These are phyloP conservation scores for Abscondita cerata DNA, from an alignment of 2,888 invertebrate genomes.

Conservation along the genomic window DNA sequence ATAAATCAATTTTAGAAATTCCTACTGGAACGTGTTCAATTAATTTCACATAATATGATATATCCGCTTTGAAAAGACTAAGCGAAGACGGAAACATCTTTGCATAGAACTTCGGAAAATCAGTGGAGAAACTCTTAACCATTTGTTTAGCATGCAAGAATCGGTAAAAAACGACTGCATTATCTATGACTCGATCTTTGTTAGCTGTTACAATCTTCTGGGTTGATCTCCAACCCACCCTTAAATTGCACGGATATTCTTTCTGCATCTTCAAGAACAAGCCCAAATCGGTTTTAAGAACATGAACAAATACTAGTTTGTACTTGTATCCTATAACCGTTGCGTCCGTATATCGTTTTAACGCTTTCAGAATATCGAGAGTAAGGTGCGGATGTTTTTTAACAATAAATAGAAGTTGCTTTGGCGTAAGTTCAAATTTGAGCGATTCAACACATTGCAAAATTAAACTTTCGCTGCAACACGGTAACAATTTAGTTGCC, in stretches of 20 bases:
- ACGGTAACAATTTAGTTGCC: conserved; percentile 17
- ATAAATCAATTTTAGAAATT: conserved; percentile 10
- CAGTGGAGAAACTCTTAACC: conserved; percentile 13
- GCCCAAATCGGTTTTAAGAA: not conserved
- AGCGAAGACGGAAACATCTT: conserved; percentile 16
- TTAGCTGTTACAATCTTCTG: conserved; percentile 20
- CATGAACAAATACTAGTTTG: conserved; percentile 9
- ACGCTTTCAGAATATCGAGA: not conserved
- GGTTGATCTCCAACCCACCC: conserved; percentile 27
- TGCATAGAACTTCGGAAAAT: conserved; percentile 22
- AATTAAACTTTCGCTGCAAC: conserved; percentile 14
- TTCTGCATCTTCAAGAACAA: conserved; percentile 12
- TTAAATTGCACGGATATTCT: not conserved
- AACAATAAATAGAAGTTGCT: conserved; percentile 16
- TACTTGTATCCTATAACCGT: not conserved
- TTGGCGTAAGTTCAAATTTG: conserved; percentile 7
- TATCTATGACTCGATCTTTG: conserved; percentile 15
- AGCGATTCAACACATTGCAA: not conserved
- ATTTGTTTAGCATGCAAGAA: conserved; percentile 19
- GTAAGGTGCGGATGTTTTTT: conserved; percentile 10
- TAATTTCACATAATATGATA: not conserved
- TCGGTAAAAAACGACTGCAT: not conserved
- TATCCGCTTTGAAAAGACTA: not conserved
- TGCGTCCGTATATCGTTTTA: not conserved
- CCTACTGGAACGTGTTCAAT: not conserved